Evolutionary conservation across 2,797 vertebrate genomes (phyloP), one percentile per base, ranked within the genome.

Genomic region (Fratercula arctica): DNA sequence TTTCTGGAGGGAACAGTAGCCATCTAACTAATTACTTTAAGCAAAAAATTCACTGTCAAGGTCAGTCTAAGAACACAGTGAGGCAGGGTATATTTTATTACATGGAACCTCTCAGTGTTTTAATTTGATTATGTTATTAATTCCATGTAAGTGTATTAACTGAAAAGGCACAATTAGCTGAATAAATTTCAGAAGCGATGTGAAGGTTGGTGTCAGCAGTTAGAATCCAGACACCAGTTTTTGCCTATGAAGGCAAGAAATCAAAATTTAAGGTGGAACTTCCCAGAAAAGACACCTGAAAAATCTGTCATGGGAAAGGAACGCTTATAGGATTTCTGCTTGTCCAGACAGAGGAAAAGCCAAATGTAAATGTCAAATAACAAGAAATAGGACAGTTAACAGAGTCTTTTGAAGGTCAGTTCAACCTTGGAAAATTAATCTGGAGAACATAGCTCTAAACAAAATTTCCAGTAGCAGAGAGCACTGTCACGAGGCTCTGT

Each of bases 111-210:
- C 77, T 95, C 77, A 81, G 59, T 92, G 41, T 80, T 95, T 94
- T 85, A 87, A 94, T 92, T 95, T 95, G 88, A 95, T 96, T 89
- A 94, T 91, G 54, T 78, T 95, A 93, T 91, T 96, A 95, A 92
- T 90, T 93, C 93, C 86, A 51, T 90, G 57, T 92, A 96, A 94
- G 89, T 95, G 37, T 92, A 94, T 96, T 96, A 96, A 92, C 88
- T 57, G 69, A 83, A 96, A 96, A 95, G 60, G 21, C 72, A 70
- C 0, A 9, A 96, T 96, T 93, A 95, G 46, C 53, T 93, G 86
- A 87, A 94, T 90, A 90, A 68, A 93, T 94, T 94, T 95, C 50
- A 77, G 41, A 50, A 90, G 37, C 59, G 13, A 87, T 70, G 16
- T 50, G 68, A 82, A 85, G 21, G n/a, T 60, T 87, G 35, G 16